phyloP scores from a whole-genome alignment of 2,888 invertebrate species.

The Aleiodes alternator region DNA sequence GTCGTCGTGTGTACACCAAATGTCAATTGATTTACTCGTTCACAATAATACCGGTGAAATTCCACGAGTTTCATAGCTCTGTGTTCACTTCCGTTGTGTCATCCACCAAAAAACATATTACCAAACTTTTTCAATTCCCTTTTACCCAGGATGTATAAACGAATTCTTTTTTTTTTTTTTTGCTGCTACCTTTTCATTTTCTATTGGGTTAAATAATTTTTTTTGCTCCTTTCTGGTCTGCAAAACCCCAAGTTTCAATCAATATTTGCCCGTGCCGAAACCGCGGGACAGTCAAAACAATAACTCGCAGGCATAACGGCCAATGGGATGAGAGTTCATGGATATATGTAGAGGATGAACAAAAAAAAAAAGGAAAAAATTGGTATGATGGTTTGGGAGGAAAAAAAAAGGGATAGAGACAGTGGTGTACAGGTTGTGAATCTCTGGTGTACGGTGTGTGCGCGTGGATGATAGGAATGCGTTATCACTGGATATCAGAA shows the following conservation, averaged over 20 bases:
- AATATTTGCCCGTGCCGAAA: constrained; percentile 58
- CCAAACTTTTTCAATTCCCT: constrained; percentile 27
- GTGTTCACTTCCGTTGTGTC: constrained; percentile 11
- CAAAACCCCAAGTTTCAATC: constrained; percentile 56
- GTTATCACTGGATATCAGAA: constrained; percentile 68
- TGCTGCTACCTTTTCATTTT: not conserved
- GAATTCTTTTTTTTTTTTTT: not conserved
- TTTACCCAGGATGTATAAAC: constrained; percentile 22
- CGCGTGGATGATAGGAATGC: constrained; percentile 64
- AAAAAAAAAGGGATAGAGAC: constrained; percentile 3
- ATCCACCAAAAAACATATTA: constrained; percentile 26
- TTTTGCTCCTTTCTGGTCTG: constrained; percentile 25
- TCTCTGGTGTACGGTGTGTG: constrained; percentile 36
- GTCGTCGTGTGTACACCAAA: too few species aligned
- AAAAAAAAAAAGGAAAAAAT: constrained; percentile 14
- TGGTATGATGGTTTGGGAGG: constrained; percentile 3
- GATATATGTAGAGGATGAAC: not conserved
- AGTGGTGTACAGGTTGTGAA: constrained; percentile 38
- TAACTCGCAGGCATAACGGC: constrained; percentile 60
- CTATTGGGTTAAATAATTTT: constrained; percentile 18
- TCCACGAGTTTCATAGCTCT: not conserved
- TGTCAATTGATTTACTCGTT: constrained; percentile 9
- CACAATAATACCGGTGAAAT: constrained; percentile 15
- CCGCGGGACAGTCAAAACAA: constrained; percentile 61
- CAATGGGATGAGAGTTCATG: constrained; percentile 35